These are phyloP conservation scores for Mellivora capensis DNA, from an alignment of 2,113 vertebrate species.

Conservation along the genomic window DNA sequence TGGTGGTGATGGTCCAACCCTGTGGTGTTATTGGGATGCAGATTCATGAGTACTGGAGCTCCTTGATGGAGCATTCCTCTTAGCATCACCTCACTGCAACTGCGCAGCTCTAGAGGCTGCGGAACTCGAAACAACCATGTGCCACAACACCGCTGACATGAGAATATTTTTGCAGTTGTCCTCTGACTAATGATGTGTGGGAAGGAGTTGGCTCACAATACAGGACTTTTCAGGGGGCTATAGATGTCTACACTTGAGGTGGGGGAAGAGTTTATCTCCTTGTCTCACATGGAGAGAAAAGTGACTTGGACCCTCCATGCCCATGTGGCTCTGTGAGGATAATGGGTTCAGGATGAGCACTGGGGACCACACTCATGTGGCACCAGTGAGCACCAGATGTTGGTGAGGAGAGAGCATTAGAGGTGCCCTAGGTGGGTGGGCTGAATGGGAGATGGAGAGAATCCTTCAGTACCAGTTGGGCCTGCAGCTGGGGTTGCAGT, in stretches of 20 bases:
- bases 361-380: background rate
- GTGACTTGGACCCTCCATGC: background rate
- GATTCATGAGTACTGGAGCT: background rate
- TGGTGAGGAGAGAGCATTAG: background rate
- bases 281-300: background rate
- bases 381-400: too few relatives aligned
- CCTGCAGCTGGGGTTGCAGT: background rate
- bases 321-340: background rate
- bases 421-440: background rate
- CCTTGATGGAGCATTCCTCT: background rate
- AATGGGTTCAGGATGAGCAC: too few relatives aligned
- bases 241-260: background rate
- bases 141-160: too few relatives aligned
- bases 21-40: background rate
- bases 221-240: background rate
- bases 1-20: background rate
- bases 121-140: background rate
- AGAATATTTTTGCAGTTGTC: background rate
- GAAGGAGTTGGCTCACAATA: background rate
- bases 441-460: background rate
- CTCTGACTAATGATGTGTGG: background rate
- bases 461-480: background rate
- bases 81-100: background rate
- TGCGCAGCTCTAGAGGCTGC: background rate
- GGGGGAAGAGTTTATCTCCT: background rate